Percentiles rank a stretch among this genome's conserved stretches.
These are phyloP conservation scores for Potamilus streckersoni DNA, from an alignment of 1,140 invertebrate species.

Conservation along the genomic window DNA sequence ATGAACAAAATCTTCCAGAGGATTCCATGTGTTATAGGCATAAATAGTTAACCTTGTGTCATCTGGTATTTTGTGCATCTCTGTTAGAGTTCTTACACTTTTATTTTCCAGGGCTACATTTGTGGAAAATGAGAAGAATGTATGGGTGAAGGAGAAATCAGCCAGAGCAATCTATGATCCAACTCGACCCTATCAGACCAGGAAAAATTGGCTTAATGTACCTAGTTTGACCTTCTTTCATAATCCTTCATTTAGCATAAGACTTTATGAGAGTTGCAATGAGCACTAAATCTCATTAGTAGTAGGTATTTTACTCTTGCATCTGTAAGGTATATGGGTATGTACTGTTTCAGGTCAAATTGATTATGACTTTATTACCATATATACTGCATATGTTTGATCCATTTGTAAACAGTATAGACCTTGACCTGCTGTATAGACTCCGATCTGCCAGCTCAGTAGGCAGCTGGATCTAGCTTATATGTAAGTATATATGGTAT, in stretches of 20 bases:
- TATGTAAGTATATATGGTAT: no score
- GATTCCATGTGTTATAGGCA: no score
- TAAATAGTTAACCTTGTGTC: no score
- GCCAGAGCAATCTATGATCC: constrained; percentile 7
- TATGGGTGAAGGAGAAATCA: constrained; percentile 29
- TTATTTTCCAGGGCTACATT: constrained; percentile 26
- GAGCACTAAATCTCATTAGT: background rate
- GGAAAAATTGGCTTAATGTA: constrained; percentile 7
- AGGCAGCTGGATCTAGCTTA: no score
- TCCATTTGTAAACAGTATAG: no score
- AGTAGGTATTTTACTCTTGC: background rate
- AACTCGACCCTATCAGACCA: background rate
- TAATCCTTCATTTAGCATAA: background rate
- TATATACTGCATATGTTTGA: no score
- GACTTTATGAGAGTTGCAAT: background rate
- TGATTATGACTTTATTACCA: background rate
- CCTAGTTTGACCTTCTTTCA: background rate
- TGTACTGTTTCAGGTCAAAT: background rate
- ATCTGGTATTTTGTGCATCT: background rate
- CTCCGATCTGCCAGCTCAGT: no score
- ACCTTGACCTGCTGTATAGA: no score
- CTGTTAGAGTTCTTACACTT: background rate
- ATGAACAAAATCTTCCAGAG: no score
- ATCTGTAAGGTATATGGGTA: background rate
- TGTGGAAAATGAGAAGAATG: constrained; percentile 22